These are phyloP conservation scores for Clivina fossor DNA, from an alignment of 2,888 invertebrate species.

Conservation along the genomic window DNA sequence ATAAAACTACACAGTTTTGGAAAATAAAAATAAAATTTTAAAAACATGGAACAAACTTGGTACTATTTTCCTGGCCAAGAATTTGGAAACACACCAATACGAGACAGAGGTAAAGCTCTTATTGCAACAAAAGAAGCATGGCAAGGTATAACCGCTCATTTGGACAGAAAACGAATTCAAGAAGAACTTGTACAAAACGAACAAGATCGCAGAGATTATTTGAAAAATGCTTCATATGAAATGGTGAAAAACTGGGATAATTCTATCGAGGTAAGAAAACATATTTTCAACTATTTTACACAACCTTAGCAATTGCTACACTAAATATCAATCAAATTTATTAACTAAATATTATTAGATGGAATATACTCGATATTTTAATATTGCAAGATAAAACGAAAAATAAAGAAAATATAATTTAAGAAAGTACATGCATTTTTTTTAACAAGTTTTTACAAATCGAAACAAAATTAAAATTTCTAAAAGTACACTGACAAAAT, in stretches of 20 bases:
- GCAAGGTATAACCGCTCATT: slow-evolving; percentile 48
- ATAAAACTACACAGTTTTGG: too few relatives aligned
- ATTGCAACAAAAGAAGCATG: slow-evolving; percentile 47
- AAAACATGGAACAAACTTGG: slow-evolving; percentile 41
- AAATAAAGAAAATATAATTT: too few relatives aligned
- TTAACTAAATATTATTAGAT: too few relatives aligned
- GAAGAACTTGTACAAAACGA: slow-evolving; percentile 49
- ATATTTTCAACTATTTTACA: too few relatives aligned
- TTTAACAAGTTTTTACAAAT: too few relatives aligned
- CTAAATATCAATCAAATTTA: too few relatives aligned
- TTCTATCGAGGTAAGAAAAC: slow-evolving; percentile 48
- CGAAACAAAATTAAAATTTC: too few relatives aligned
- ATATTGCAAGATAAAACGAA: too few relatives aligned
- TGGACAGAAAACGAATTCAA: slow-evolving; percentile 45
- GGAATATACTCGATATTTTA: too few relatives aligned
- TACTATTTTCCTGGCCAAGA: slow-evolving; percentile 48
- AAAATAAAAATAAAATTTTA: slow-evolving; percentile 1
- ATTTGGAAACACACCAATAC: slow-evolving; percentile 47
- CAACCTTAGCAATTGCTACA: too few relatives aligned
- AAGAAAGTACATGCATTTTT: too few relatives aligned
- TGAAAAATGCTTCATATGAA: slow-evolving; percentile 52
- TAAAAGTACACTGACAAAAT: too few relatives aligned
- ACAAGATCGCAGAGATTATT: slow-evolving; percentile 47
- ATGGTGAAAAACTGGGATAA: slow-evolving; percentile 55
- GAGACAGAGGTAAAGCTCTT: slow-evolving; percentile 47